Base-by-base conservation (phyloP, 2,113 vertebrate species). In the Micromys minutus region DNA sequence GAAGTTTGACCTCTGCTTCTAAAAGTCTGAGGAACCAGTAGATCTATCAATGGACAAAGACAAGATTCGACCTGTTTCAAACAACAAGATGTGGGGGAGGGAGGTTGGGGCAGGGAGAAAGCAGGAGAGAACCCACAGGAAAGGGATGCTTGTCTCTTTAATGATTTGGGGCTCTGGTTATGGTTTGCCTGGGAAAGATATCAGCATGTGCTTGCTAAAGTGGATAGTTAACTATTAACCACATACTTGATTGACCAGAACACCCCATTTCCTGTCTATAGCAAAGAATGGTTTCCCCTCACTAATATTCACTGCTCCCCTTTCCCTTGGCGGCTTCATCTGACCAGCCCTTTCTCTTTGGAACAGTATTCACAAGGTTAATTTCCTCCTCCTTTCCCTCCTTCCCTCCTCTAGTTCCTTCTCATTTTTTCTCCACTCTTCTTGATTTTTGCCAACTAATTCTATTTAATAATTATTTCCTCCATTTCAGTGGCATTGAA, bases 191-290 rank as follows among this genome's bases (percentile, higher is more conserved):
- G 5, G 5, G 61, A 74, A 50, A 45, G 36, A 61, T 63, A 69
- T 92, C 45, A 11, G 11, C 47, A 92, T 83, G 85, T 65, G 83
- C 83, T 83, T 89, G 55, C 31, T 87, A 65, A 59, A 71, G 42
- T 92, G 85, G 88, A 88, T 22, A 89, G 83, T 83, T 90, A 90
- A 89, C 67, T 91, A 69, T 61, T 84, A 84, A 83, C 79, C 45
- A 45, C 42, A 36, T 50, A 81, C 65, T 76, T 95, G 89, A 92
- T 91, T 96, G 93, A 93, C 34, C 91, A 95, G 91, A 85, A 90
- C 76, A 69, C 19, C 36, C 72, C 39, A 59, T 91, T 95, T 95
- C 80, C 92, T 63, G 84, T 39, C 50, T 52, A 69, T 72, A 36
- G 34, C 63, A 91, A 95, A 57, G 42, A 72, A 83, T 69, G 74